Conservation (phyloP, 2,113 vertebrate genomes). For the Salvelinus alpinus region DNA sequence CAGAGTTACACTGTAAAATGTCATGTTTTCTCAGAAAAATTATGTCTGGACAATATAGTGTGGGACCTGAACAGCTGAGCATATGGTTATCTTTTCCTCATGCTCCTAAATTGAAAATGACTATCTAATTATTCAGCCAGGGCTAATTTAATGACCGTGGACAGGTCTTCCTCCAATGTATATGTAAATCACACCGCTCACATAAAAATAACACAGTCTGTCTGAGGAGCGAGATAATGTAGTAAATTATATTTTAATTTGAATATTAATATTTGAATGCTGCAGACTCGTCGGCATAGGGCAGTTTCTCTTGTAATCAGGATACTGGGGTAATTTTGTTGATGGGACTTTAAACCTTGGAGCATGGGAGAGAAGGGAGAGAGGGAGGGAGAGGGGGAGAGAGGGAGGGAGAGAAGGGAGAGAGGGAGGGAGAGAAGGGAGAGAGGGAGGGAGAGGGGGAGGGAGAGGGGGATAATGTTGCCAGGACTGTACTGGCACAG, state of each 20-base stretch:
- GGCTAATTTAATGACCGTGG: slow-evolving; percentile 83
- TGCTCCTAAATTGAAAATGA: slow-evolving; percentile 79
- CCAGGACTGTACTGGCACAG: slow-evolving; percentile 27
- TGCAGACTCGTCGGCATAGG: slow-evolving; percentile 66
- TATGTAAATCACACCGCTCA: slow-evolving; percentile 81
- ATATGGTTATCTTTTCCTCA: slow-evolving; percentile 47
- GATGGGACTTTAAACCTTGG: slow-evolving; percentile 62
- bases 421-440: slow-evolving; percentile 19
- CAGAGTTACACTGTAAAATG: not conserved
- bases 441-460: not conserved
- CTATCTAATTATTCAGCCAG: slow-evolving; percentile 82
- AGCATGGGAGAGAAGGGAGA: slow-evolving; percentile 21
- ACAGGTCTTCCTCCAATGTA: slow-evolving; percentile 76
- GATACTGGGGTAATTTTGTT: slow-evolving; percentile 60
- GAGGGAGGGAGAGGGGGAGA: slow-evolving; percentile 20
- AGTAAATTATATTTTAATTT: slow-evolving; percentile 68
- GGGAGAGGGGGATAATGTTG: slow-evolving; percentile 6
- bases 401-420: slow-evolving; percentile 5
- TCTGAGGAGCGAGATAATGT: slow-evolving; percentile 84
- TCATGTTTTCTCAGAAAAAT: not conserved
- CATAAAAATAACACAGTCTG: slow-evolving; percentile 75
- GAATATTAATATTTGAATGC: slow-evolving; percentile 74
- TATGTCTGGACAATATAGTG: slow-evolving; percentile 1
- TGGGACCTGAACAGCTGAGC: slow-evolving; percentile 31
- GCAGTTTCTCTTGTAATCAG: slow-evolving; percentile 62